These are phyloP conservation scores for Recurvirostra avosetta DNA, from an alignment of 2,113 vertebrate genomes.

Conservation along the genomic window DNA sequence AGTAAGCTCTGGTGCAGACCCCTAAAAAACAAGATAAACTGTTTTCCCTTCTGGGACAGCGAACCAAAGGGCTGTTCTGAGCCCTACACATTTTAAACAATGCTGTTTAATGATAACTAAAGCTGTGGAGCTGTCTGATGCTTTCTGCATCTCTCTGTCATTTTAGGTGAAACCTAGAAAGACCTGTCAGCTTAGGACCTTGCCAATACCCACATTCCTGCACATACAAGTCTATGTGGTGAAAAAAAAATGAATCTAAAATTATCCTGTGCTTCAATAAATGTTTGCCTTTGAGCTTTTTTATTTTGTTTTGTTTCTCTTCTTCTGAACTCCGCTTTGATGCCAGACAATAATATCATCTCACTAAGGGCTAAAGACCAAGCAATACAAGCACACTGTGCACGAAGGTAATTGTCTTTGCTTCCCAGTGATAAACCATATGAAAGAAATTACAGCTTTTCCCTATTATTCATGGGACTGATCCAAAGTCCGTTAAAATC, in stretches of 20 bases:
- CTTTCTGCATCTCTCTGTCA: neutral
- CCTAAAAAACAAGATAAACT: neutral
- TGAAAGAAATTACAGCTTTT: constrained; percentile 17
- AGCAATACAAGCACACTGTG: neutral
- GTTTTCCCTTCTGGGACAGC: neutral
- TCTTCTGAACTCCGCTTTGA: neutral
- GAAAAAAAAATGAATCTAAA: neutral
- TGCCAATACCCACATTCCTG: neutral
- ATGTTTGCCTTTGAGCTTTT: neutral
- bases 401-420: neutral
- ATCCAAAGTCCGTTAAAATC: constrained; percentile 10
- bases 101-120: neutral
- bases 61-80: neutral
- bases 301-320: neutral
- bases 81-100: neutral
- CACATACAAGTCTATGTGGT: neutral
- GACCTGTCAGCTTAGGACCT: neutral
- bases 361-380: neutral
- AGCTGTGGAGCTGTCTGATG: neutral
- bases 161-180: neutral
- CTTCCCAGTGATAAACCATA: neutral
- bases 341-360: neutral
- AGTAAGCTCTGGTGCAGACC: neutral
- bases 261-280: neutral
- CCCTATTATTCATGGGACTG: constrained; percentile 8